phyloP scores from a whole-genome alignment of 2,113 vertebrate genomes.

The Pachycephala philippinensis region DNA sequence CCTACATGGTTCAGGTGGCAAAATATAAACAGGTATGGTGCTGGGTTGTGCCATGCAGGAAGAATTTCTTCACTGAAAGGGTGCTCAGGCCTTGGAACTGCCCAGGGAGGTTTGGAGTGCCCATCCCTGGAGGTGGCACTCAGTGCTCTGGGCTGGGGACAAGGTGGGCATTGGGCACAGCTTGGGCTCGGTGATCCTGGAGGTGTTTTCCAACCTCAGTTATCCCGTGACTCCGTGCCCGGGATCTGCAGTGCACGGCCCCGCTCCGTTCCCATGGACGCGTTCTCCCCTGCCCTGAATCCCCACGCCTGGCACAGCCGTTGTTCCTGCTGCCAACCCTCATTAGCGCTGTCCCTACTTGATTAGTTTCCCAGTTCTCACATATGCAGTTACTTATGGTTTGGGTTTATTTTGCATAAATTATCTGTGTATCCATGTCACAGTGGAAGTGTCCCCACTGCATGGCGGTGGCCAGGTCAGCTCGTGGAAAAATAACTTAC shows the following conservation, averaged over 20 bases:
- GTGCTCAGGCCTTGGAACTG: neutral
- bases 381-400: neutral
- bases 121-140: neutral
- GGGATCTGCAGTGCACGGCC: neutral
- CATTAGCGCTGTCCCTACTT: neutral
- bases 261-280: neutral
- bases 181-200: rapidly evolving
- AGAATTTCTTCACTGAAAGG: neutral
- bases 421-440: neutral
- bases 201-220: neutral
- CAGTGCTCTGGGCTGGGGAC: neutral
- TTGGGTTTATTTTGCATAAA: neutral
- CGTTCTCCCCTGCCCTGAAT: neutral
- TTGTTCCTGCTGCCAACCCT: neutral
- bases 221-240: neutral
- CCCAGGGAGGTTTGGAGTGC: neutral
- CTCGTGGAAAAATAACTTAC: neutral
- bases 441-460: neutral
- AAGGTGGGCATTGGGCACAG: rapidly evolving
- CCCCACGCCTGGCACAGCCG: neutral
- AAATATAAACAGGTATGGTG: neutral
- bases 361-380: neutral
- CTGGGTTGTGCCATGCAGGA: neutral
- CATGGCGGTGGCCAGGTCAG: neutral
- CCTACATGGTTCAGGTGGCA: neutral